Conservation (phyloP, 2,888 invertebrate genomes). For the Xanthia icteritia region DNA sequence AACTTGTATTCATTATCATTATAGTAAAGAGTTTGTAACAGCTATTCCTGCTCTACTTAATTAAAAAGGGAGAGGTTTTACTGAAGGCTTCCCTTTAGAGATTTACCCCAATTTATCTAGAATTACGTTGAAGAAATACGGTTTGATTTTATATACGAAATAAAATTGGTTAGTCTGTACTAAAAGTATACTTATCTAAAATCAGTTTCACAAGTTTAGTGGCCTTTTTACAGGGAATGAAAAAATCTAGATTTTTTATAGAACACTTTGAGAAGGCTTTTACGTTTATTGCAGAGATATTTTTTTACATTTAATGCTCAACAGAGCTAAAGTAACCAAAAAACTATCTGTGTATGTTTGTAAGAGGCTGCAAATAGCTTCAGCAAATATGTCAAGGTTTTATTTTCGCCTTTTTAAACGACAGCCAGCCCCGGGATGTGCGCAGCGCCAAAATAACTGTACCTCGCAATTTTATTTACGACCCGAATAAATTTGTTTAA, state of each 20-base stretch:
- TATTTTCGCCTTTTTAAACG: constrained; percentile 49
- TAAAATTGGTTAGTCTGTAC: constrained; percentile 29
- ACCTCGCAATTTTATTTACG: constrained; percentile 54
- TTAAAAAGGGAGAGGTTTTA: constrained; percentile 4
- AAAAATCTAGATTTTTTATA: constrained; percentile 17
- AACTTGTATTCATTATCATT: background rate
- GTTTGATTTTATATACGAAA: constrained; percentile 27
- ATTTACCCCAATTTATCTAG: constrained; percentile 14
- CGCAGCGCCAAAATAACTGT: constrained; percentile 50
- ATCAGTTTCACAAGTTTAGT: constrained; percentile 17
- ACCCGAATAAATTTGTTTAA: constrained; percentile 56
- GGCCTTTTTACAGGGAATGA: constrained; percentile 29
- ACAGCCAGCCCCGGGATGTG: constrained; percentile 18
- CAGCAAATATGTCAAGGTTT: constrained; percentile 29
- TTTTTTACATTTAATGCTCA: constrained; percentile 4
- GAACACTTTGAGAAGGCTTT: constrained; percentile 12
- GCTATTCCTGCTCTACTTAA: background rate
- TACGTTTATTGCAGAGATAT: constrained; percentile 3
- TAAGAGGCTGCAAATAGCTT: constrained; percentile 20
- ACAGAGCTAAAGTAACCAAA: background rate
- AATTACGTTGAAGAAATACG: constrained; percentile 6
- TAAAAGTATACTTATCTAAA: constrained; percentile 15
- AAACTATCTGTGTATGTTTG: constrained; percentile 7
- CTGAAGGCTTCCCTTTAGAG: constrained; percentile 4
- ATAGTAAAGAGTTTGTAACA: background rate